Evolutionary conservation across 1,140 invertebrate genomes (phyloP), one percentile per base, ranked within the genome.

Genomic region (Ceratosolen fusciceps): DNA sequence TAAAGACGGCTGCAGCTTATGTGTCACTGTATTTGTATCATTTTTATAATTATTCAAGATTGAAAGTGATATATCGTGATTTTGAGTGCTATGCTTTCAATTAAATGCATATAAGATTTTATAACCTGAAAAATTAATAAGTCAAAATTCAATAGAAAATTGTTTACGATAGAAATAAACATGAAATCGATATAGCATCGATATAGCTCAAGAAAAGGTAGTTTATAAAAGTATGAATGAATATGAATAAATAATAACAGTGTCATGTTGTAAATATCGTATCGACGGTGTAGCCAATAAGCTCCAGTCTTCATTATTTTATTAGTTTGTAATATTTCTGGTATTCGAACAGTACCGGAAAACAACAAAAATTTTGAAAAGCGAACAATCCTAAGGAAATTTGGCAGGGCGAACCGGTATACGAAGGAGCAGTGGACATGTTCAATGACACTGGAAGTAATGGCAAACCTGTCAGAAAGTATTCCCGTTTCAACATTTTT

Each of bases 401-500:
- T 62, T 62, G 31, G 3, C 58, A 62, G 58, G 58, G 58, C 12
- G 58, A 62, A 3, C 19, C 58, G 14, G 26, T 62, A 16, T 34
- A 34, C 16, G 58, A 62, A 31, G 58, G 14, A 58, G 26, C 24
- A 34, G 58, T 34, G 58, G 58, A 62, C 29, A 34, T 62, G 4
- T 34, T 62, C 14, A 19, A 29, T 29, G 58, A 62, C 10, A 26
- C 4, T 3, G 58, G 24, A 16, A 62, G 8, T 31, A 62, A 62
- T 9, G 31, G 31, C 29, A 31, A 34, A 62, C 29, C 26, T 12
- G 26, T 0, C 2, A 10, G 10, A 21, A 31, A 62, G 58, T 34
- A 62, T 14, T 9, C 29, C 58, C 58, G 58, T 77, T 92, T 88
- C 79, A 92, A 91, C 85, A 85, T 88, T 58, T 91, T 91, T 81